phyloP scores from a whole-genome alignment of 2,888 invertebrate species.

The Drosophila meridionalis region DNA sequence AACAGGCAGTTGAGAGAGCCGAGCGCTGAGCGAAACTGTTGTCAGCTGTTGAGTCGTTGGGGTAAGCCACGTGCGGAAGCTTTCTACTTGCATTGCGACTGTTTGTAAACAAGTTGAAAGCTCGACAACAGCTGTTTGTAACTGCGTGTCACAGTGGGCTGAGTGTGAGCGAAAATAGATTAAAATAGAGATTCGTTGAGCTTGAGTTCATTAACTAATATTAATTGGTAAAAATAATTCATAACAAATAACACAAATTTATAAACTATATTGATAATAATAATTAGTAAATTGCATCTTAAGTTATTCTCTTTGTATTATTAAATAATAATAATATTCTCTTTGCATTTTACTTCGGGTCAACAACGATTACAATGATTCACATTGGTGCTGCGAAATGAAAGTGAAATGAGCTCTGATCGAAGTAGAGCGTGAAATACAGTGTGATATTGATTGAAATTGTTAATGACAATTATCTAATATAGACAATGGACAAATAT shows the following conservation, averaged over 20 bases:
- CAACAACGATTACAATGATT: background rate
- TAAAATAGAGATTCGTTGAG: background rate
- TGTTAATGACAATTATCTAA: slow-evolving; percentile 42
- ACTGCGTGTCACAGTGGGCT: slow-evolving; percentile 47
- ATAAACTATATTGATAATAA: background rate
- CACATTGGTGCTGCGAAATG: background rate
- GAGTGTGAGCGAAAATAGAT: background rate
- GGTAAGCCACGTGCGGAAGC: slow-evolving; percentile 46
- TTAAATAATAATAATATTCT: background rate
- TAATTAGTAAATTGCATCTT: background rate
- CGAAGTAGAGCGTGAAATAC: slow-evolving; percentile 55
- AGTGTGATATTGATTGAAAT: slow-evolving; percentile 16
- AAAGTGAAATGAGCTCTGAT: slow-evolving; percentile 43
- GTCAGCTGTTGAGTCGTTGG: slow-evolving; percentile 36
- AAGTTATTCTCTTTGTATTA: background rate
- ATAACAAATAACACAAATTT: too few relatives aligned
- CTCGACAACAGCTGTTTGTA: slow-evolving; percentile 61
- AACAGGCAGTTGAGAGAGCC: background rate
- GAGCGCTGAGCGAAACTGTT: background rate
- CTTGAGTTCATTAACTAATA: background rate
- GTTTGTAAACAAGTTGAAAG: slow-evolving; percentile 73
- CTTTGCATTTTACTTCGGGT: background rate
- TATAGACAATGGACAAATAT: slow-evolving; percentile 39
- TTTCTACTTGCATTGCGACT: slow-evolving; percentile 41
- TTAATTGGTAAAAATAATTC: background rate